phyloP scores from a whole-genome alignment of 2,113 vertebrate genomes.

The Cacatua alba region DNA sequence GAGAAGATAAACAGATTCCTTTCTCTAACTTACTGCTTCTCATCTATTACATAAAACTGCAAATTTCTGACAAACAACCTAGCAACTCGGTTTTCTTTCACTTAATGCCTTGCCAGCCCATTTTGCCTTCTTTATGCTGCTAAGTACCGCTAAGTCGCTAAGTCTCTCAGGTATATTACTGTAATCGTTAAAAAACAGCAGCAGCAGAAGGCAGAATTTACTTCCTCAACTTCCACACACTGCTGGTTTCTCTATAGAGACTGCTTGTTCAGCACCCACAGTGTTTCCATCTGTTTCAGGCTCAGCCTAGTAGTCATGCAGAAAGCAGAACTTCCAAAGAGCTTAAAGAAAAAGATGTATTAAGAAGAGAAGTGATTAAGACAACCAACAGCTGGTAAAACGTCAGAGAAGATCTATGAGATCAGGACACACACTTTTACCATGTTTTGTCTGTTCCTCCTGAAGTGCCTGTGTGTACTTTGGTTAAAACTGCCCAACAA shows the following conservation, averaged over 20 bases:
- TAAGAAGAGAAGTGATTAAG: background rate
- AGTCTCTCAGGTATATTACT: background rate
- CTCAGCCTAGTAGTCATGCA: background rate
- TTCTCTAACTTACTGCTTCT: background rate
- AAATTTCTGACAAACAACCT: background rate
- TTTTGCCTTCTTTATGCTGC: background rate
- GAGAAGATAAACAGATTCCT: background rate
- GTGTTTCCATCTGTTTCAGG: slow-evolving; percentile 28
- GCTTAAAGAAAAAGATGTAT: background rate
- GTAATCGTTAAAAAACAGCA: background rate
- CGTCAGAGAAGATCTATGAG: fast-evolving
- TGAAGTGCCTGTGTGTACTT: background rate
- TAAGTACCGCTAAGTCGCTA: background rate
- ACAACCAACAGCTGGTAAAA: background rate
- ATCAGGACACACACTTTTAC: background rate
- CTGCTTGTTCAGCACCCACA: background rate
- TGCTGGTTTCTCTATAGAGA: background rate
- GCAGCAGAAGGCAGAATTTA: background rate
- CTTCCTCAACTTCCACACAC: background rate
- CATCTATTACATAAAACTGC: background rate
- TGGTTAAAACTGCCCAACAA: background rate
- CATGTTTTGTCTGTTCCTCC: background rate
- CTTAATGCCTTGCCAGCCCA: background rate
- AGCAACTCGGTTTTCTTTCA: background rate
- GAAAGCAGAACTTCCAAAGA: background rate